Percentiles rank a stretch among this genome's conserved stretches.
phyloP scores from a whole-genome alignment of 2,113 vertebrate genomes.

The Gobio gobio region DNA sequence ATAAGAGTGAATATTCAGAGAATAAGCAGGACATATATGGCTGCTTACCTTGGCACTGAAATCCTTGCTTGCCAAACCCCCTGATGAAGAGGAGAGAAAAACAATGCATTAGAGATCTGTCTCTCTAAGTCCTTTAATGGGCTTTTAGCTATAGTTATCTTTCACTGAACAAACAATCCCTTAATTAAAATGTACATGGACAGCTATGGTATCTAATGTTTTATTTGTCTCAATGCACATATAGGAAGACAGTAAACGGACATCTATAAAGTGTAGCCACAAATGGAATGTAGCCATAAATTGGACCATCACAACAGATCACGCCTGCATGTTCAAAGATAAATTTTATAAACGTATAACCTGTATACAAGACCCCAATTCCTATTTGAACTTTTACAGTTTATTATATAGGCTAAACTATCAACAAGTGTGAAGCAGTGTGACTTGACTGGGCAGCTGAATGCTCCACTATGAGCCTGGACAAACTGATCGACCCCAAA shows the following conservation, averaged over 20 bases:
- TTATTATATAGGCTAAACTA: background rate
- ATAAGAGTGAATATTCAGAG: background rate
- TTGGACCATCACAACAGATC: background rate
- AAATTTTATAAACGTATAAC: background rate
- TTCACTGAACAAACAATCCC: slow-evolving; percentile 8
- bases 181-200: slow-evolving; percentile 48
- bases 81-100: slow-evolving; percentile 66
- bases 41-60: slow-evolving; percentile 82
- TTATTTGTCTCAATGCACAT: slow-evolving; percentile 4
- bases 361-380: background rate
- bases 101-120: slow-evolving; percentile 40
- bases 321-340: background rate
- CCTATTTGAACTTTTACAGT: background rate
- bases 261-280: background rate
- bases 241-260: background rate
- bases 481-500: slow-evolving; percentile 2
- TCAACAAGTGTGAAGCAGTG: slow-evolving; percentile 5
- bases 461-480: slow-evolving; percentile 7
- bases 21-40: background rate
- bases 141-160: slow-evolving; percentile 51
- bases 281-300: background rate
- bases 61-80: slow-evolving; percentile 85
- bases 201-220: slow-evolving; percentile 40
- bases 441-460: background rate
- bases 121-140: slow-evolving; percentile 53